A percentile compares a stretch with the other conserved stretches of the same genome.
Evolutionary conservation across 2,888 invertebrate species (phyloP).

Genomic region (Drosophila picticornis): DNA sequence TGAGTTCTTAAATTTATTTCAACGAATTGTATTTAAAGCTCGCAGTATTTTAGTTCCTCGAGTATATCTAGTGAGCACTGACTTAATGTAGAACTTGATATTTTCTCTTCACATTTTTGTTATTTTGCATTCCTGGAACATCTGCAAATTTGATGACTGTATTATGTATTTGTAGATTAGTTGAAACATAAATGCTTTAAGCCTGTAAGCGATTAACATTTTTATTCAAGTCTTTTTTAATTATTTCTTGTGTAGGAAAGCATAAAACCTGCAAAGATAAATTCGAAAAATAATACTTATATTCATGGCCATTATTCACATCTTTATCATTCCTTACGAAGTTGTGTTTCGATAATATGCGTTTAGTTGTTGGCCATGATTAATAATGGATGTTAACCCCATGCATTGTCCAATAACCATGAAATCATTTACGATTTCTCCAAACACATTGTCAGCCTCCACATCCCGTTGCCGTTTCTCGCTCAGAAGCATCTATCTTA

Average conservation of each 20-base stretch:
- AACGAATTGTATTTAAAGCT: neutral
- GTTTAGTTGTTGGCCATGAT: neutral
- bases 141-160: neutral
- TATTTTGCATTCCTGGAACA: neutral
- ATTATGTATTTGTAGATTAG: neutral
- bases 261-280: no score
- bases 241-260: neutral
- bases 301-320: neutral
- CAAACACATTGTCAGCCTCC: neutral
- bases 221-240: neutral
- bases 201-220: neutral
- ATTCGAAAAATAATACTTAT: neutral
- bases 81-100: neutral
- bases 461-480: neutral
- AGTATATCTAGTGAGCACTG: neutral
- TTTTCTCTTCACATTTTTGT: neutral
- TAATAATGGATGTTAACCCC: neutral
- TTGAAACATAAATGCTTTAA: neutral
- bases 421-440: slow-evolving; percentile 4
- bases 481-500: slow-evolving; percentile 16
- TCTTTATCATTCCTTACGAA: neutral
- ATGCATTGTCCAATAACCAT: neutral
- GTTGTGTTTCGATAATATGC: neutral
- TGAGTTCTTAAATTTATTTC: neutral
- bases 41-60: neutral